phyloP scores from a whole-genome alignment of 1,140 invertebrate genomes.

The Apocrypta bakeri region DNA sequence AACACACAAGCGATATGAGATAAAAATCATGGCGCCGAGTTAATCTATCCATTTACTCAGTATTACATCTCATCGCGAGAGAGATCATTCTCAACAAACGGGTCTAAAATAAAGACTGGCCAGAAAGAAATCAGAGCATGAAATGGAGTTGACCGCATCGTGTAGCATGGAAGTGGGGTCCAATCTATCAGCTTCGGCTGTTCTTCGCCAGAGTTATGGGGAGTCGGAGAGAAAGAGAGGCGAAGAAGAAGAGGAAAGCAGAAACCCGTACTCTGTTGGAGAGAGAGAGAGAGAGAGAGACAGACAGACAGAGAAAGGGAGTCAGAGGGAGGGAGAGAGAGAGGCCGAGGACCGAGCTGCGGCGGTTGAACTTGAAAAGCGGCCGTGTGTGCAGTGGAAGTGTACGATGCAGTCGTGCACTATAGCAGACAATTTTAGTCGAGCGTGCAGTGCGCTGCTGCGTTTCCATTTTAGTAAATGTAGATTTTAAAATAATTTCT shows the following conservation, averaged over 20 bases:
- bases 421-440: not conserved
- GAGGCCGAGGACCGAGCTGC: conserved; percentile 9
- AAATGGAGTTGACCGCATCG: conserved; percentile 41
- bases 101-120: not conserved
- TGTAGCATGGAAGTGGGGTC: conserved; percentile 35
- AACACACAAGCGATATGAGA: not conserved
- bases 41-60: not conserved
- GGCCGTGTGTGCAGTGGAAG: conserved; percentile 2
- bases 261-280: not conserved
- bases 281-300: not conserved
- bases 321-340: not conserved
- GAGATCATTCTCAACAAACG: conserved; percentile 5
- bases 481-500: not conserved
- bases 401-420: conserved; percentile 13
- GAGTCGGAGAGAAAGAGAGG: not conserved
- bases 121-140: conserved; percentile 39
- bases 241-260: not conserved
- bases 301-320: not conserved
- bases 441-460: not conserved
- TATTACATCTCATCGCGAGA: not conserved
- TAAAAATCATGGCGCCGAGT: not conserved
- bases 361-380: conserved; percentile 33
- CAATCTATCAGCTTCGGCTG: conserved; percentile 22
- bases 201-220: not conserved
- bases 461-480: not conserved